Conservation (phyloP, 2,797 vertebrate genomes). For the Anniella stebbinsi region DNA sequence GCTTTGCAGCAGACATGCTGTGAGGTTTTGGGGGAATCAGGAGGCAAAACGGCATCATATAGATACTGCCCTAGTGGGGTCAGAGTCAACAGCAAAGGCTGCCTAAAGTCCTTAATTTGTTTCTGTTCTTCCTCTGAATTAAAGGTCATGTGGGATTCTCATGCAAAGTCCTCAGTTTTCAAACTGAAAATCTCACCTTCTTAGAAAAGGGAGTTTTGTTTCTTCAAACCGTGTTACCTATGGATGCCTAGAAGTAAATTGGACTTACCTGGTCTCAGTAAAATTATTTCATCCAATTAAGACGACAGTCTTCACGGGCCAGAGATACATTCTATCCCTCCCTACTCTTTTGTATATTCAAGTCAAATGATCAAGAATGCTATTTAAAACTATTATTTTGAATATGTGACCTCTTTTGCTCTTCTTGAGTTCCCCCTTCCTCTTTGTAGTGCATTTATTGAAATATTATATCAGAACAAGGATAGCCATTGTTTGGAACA, state of each 20-base stretch:
- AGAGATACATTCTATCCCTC: slow-evolving; percentile 35
- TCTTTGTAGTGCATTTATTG: neutral
- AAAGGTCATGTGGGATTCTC: neutral
- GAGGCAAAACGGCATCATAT: no score
- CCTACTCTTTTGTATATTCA: slow-evolving; percentile 17
- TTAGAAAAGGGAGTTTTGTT: neutral
- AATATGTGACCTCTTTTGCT: neutral
- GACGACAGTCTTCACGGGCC: slow-evolving; percentile 4
- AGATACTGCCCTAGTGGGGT: neutral
- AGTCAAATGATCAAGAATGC: slow-evolving; percentile 7
- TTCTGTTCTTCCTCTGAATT: neutral
- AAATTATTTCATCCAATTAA: slow-evolving; percentile 25
- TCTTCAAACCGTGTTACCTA: neutral
- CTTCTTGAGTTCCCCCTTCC: neutral
- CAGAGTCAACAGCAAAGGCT: neutral
- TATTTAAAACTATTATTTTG: neutral
- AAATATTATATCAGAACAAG: neutral
- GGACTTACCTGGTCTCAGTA: slow-evolving; percentile 29
- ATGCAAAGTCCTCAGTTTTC: neutral
- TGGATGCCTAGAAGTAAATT: neutral
- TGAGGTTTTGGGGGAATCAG: no score
- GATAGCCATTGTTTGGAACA: slow-evolving; percentile 29
- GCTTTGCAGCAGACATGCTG: no score
- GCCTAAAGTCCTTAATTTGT: neutral
- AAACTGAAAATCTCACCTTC: neutral